These are phyloP conservation scores for Ceraclea dissimilis DNA, from an alignment of 2,888 invertebrate genomes.

Conservation along the genomic window DNA sequence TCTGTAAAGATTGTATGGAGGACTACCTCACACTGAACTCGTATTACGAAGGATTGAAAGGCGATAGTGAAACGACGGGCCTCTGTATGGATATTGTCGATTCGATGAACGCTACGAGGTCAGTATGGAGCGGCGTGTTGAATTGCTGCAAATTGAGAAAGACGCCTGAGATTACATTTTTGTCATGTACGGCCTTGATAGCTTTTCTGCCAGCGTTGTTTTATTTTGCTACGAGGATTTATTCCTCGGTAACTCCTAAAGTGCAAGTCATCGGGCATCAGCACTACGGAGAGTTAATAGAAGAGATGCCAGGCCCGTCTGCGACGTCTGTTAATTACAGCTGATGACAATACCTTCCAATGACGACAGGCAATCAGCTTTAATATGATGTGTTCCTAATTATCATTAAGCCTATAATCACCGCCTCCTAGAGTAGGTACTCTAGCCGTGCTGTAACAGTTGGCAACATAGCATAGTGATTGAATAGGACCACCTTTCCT, in stretches of 20 bases:
- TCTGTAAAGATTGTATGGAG: constrained; percentile 50
- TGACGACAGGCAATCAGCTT: background rate
- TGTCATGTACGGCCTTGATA: constrained; percentile 46
- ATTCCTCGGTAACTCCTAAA: constrained; percentile 30
- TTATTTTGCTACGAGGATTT: constrained; percentile 49
- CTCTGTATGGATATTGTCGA: constrained; percentile 64
- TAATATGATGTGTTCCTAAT: background rate
- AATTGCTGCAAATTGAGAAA: constrained; percentile 51
- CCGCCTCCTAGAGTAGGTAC: too few relatives aligned
- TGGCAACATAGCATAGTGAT: too few relatives aligned
- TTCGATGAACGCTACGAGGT: constrained; percentile 60
- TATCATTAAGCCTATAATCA: too few relatives aligned
- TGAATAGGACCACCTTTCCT: too few relatives aligned
- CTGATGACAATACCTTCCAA: background rate
- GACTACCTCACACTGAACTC: constrained; percentile 48
- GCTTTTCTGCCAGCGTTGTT: constrained; percentile 48
- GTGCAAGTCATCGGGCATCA: constrained; percentile 35
- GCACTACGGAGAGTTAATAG: constrained; percentile 18
- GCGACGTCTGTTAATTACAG: background rate
- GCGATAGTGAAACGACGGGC: constrained; percentile 49
- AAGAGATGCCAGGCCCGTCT: background rate
- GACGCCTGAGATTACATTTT: constrained; percentile 50
- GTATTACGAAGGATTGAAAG: constrained; percentile 51
- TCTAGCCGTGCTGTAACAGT: too few relatives aligned
- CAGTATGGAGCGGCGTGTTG: constrained; percentile 51